These are phyloP conservation scores for Astur gentilis DNA, from an alignment of 2,113 vertebrate genomes.

Conservation along the genomic window DNA sequence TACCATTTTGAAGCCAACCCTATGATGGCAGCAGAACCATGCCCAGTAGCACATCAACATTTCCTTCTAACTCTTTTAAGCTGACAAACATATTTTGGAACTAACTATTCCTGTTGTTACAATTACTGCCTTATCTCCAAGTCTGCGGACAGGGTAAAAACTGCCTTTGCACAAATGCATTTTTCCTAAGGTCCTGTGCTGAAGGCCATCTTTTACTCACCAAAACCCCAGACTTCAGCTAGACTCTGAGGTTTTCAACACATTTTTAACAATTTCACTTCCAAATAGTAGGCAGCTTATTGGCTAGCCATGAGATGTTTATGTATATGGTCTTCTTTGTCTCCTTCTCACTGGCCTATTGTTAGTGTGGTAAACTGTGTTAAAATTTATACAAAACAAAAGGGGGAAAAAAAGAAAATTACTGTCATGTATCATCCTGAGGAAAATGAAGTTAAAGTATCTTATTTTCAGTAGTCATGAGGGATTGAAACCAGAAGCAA, in stretches of 20 bases:
- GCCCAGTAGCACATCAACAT: neutral
- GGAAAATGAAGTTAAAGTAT: neutral
- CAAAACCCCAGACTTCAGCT: neutral
- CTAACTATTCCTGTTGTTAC: neutral
- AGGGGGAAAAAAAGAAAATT: neutral
- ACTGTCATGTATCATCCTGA: neutral
- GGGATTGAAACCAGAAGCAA: conserved; percentile 3
- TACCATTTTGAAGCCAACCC: neutral
- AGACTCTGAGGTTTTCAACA: neutral
- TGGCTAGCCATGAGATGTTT: neutral
- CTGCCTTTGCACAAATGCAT: neutral
- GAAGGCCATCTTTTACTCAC: neutral
- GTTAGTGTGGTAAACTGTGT: neutral
- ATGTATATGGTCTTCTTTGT: neutral
- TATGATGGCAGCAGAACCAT: neutral
- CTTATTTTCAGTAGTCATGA: neutral
- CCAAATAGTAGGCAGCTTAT: neutral
- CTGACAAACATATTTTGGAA: neutral
- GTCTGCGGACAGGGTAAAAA: neutral
- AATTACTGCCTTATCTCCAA: neutral
- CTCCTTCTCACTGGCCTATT: neutral
- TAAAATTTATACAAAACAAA: neutral
- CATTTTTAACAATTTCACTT: neutral
- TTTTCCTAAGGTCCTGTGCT: neutral
- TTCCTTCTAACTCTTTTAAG: neutral